phyloP scores from a whole-genome alignment of 2,888 invertebrate species.

The Electrophaes corylata region DNA sequence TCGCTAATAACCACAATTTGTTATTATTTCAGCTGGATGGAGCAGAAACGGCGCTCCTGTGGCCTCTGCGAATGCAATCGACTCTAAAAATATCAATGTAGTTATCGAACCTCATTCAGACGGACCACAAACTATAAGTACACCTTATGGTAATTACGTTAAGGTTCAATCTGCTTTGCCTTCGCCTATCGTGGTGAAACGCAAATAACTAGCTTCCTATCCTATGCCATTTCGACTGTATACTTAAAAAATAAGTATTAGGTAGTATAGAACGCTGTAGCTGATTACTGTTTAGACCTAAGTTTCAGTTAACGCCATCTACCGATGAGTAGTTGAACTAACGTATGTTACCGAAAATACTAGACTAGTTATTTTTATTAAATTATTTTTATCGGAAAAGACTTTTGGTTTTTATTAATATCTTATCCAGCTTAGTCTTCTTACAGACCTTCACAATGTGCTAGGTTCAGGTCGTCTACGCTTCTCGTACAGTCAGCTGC shows the following conservation, averaged over 20 bases:
- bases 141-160: slow-evolving; percentile 71
- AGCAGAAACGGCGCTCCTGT: slow-evolving; percentile 56
- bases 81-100: slow-evolving; percentile 50
- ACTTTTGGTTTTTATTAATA: neutral
- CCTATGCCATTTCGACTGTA: slow-evolving; percentile 21
- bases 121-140: slow-evolving; percentile 72
- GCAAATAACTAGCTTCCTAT: slow-evolving; percentile 21
- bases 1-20: neutral
- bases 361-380: neutral
- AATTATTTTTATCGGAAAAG: neutral
- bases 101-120: slow-evolving; percentile 55
- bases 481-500: no score
- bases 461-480: neutral
- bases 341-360: slow-evolving; percentile 24
- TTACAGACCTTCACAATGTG: neutral
- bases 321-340: slow-evolving; percentile 31
- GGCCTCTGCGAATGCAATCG: slow-evolving; percentile 31
- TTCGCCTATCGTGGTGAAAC: slow-evolving; percentile 3
- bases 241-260: slow-evolving; percentile 1
- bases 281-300: neutral
- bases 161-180: slow-evolving; percentile 45
- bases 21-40: slow-evolving; percentile 62
- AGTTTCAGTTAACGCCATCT: slow-evolving; percentile 25
- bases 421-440: neutral
- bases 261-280: neutral